Evolutionary conservation across 2,113 vertebrate genomes (phyloP).

Genomic region (Argyrosomus japonicus): DNA sequence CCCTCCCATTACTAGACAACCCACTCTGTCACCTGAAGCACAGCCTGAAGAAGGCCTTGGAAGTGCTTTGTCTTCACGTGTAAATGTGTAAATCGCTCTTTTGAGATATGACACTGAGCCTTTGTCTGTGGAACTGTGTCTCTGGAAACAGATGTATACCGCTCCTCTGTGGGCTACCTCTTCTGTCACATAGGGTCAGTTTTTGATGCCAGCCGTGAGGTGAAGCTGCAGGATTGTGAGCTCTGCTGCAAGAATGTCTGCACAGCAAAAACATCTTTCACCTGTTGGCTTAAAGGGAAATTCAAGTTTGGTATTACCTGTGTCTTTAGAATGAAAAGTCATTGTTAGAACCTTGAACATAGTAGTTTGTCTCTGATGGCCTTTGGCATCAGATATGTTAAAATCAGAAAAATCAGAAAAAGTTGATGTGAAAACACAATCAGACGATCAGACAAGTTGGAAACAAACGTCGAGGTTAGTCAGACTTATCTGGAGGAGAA

Average conservation of each 20-base stretch:
- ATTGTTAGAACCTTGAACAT: background rate
- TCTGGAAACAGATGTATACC: background rate
- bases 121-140: too few relatives aligned
- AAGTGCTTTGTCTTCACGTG: background rate
- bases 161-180: background rate
- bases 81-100: background rate
- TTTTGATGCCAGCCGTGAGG: conserved; percentile 35
- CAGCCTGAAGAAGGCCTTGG: background rate
- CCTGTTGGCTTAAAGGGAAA: background rate
- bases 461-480: too few relatives aligned
- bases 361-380: too few relatives aligned
- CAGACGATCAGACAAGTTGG: too few relatives aligned
- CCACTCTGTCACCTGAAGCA: too few relatives aligned
- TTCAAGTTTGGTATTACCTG: too few relatives aligned
- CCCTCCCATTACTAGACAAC: too few relatives aligned
- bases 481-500: background rate
- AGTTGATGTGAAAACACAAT: too few relatives aligned
- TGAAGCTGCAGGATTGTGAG: conserved; percentile 29
- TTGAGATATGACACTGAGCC: background rate
- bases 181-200: conserved; percentile 33
- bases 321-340: background rate
- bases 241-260: background rate
- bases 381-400: background rate
- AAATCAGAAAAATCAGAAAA: too few relatives aligned
- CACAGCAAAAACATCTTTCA: background rate